A percentile compares a stretch with the other conserved stretches of the same genome.
Conservation (phyloP, 2,113 vertebrate genomes). For the Toxotes chatareus region DNA sequence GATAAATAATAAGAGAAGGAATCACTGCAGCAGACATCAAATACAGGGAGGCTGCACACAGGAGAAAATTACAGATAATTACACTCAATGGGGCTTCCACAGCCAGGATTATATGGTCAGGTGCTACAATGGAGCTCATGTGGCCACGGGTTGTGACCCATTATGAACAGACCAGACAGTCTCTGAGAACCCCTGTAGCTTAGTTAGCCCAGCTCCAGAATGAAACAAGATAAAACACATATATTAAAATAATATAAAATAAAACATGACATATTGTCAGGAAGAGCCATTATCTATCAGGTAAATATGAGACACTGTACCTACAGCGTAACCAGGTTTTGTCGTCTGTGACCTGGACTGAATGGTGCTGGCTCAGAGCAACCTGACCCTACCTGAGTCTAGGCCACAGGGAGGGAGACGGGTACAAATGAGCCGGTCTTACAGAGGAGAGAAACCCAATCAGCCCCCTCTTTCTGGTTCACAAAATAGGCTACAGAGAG, state of each 20-base stretch:
- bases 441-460: constrained; percentile 77
- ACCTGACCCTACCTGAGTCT: constrained; percentile 63
- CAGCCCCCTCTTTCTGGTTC: constrained; percentile 56
- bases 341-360: constrained; percentile 38
- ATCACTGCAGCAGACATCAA: constrained; percentile 56
- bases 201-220: neutral
- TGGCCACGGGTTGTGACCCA: constrained; percentile 19
- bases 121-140: constrained; percentile 17
- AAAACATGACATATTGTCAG: neutral
- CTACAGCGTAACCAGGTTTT: neutral
- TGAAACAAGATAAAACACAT: neutral
- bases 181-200: constrained; percentile 7
- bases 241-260: neutral
- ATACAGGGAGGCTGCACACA: constrained; percentile 41
- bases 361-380: constrained; percentile 56
- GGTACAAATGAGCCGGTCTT: constrained; percentile 56
- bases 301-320: neutral
- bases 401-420: constrained; percentile 59
- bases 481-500: constrained; percentile 52
- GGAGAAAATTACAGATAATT: constrained; percentile 62
- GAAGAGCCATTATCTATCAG: neutral
- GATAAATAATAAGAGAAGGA: constrained; percentile 50
- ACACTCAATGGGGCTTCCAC: constrained; percentile 31
- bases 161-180: constrained; percentile 27
- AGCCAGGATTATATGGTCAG: constrained; percentile 13